Evolutionary conservation across 2,888 invertebrate species (phyloP).

Genomic region (Acanthosepion lycidas): DNA sequence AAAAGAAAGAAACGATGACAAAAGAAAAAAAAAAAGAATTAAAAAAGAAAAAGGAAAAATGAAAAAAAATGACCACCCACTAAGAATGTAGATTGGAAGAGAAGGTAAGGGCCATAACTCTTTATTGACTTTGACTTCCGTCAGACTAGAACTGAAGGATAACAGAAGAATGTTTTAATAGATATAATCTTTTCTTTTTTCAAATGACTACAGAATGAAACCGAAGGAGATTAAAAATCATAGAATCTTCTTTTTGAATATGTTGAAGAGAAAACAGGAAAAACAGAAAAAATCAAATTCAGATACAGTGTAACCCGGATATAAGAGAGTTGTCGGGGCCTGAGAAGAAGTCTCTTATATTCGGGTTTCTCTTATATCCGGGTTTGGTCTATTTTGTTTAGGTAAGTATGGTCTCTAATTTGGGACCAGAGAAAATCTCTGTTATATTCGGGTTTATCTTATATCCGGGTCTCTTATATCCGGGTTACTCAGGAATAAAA

Average conservation of each 20-base stretch:
- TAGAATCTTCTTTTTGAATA: background rate
- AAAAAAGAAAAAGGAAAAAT: background rate
- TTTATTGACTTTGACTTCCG: constrained; percentile 17
- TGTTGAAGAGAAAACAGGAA: background rate
- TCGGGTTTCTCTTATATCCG: too few relatives aligned
- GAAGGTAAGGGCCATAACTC: background rate
- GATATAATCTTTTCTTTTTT: background rate
- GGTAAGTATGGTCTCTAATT: too few relatives aligned
- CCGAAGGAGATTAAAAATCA: background rate
- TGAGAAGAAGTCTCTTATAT: too few relatives aligned
- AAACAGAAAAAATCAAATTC: background rate
- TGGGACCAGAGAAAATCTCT: too few relatives aligned
- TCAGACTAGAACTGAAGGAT: background rate
- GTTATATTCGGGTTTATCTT: too few relatives aligned
- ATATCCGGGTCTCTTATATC: too few relatives aligned
- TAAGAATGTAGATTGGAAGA: background rate
- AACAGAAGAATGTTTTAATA: background rate
- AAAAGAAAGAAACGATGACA: background rate
- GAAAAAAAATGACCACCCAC: background rate
- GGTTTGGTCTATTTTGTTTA: too few relatives aligned
- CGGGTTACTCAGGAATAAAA: too few relatives aligned
- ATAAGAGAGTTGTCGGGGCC: too few relatives aligned
- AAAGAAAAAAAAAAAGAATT: background rate
- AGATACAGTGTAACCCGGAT: too few relatives aligned
- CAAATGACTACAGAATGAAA: background rate